These are phyloP conservation scores for Carassius gibelio DNA, from an alignment of 2,113 vertebrate species.

Conservation along the genomic window DNA sequence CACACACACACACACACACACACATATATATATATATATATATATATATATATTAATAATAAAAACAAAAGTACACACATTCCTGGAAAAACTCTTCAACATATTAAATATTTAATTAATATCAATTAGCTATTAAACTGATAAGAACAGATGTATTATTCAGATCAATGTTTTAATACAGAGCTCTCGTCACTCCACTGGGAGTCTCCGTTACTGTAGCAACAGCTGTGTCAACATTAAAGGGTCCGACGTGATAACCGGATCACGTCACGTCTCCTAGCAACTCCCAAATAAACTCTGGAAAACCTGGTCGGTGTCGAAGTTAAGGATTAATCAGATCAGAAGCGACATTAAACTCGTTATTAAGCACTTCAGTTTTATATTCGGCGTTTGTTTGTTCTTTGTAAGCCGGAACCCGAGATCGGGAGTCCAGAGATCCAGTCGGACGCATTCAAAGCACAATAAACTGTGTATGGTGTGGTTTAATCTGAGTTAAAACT, in stretches of 20 bases:
- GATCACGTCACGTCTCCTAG: conserved; percentile 58
- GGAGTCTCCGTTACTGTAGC: conserved; percentile 51
- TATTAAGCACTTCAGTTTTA: background rate
- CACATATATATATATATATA: too few relatives aligned
- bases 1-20: too few relatives aligned
- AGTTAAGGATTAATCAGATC: background rate
- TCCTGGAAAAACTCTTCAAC: too few relatives aligned
- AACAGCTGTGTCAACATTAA: conserved; percentile 53
- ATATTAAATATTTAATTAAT: too few relatives aligned
- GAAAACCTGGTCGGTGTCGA: background rate
- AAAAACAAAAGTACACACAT: too few relatives aligned
- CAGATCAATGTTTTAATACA: too few relatives aligned
- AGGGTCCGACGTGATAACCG: conserved; percentile 30
- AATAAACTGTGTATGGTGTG: background rate
- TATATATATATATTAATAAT: too few relatives aligned
- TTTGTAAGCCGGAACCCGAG: conserved; percentile 14
- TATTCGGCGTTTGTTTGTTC: background rate
- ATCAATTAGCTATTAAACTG: too few relatives aligned
- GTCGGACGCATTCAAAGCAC: conserved; percentile 6
- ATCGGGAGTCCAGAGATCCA: conserved; percentile 11
- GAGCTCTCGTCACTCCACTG: too few relatives aligned
- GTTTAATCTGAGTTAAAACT: background rate
- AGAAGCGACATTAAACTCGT: background rate
- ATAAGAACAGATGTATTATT: too few relatives aligned
- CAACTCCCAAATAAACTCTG: conserved; percentile 54